phyloP scores from a whole-genome alignment of 1,140 invertebrate species.

The Hylyphantes graminicola region DNA sequence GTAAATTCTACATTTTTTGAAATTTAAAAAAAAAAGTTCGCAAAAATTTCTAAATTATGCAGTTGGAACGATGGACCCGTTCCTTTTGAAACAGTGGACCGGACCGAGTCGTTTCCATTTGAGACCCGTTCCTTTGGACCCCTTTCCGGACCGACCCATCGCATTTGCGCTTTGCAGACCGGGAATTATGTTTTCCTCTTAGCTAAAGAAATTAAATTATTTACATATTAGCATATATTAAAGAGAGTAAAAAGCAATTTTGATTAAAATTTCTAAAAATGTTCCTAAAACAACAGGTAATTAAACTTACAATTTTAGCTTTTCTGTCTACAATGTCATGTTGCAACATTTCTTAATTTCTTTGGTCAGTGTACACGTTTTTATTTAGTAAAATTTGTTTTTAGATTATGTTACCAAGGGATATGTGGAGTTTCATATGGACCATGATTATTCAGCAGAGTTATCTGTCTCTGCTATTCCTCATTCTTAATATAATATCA shows the following conservation, averaged over 20 bases:
- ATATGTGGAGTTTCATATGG: slow-evolving; percentile 22
- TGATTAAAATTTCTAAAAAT: background rate
- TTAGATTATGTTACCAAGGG: slow-evolving; percentile 26
- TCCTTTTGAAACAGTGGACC: too few relatives aligned
- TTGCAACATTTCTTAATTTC: slow-evolving; percentile 2
- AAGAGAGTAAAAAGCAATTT: background rate
- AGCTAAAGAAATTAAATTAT: background rate
- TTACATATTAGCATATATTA: background rate
- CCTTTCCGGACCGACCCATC: too few relatives aligned
- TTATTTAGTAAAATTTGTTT: background rate
- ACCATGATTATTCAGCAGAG: slow-evolving; percentile 24
- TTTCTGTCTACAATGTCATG: background rate
- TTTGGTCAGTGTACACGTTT: background rate
- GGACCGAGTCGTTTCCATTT: too few relatives aligned
- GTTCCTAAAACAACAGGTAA: slow-evolving; percentile 25
- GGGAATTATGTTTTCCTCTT: slow-evolving; percentile 21
- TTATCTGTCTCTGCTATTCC: slow-evolving; percentile 11
- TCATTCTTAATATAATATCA: slow-evolving; percentile 18
- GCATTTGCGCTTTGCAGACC: background rate
- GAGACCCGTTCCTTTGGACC: too few relatives aligned
- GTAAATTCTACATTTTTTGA: too few relatives aligned
- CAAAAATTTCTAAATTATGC: too few relatives aligned
- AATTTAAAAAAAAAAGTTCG: too few relatives aligned
- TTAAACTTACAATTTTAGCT: too few relatives aligned
- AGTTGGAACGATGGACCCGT: too few relatives aligned